Evolutionary conservation across 2,113 vertebrate species (phyloP).

Genomic region (Amphiprion ocellaris): DNA sequence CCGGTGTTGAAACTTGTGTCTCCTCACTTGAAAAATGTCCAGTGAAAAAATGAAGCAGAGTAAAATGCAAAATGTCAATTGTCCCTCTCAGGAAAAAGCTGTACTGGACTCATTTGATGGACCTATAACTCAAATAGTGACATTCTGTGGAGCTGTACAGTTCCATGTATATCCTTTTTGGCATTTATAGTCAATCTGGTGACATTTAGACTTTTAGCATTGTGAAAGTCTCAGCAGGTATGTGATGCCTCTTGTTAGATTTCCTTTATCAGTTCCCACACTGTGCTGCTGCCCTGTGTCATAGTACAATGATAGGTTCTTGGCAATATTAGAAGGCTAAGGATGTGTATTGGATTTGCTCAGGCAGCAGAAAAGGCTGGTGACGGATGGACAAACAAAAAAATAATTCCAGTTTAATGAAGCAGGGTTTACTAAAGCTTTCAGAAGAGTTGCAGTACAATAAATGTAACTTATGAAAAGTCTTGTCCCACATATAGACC

Average conservation of each 20-base stretch:
- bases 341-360: slow-evolving; percentile 1
- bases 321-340: background rate
- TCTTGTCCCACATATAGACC: background rate
- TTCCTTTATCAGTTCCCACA: background rate
- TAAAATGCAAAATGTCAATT: slow-evolving; percentile 55
- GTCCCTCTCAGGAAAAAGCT: slow-evolving; percentile 47
- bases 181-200: slow-evolving; percentile 38
- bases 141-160: slow-evolving; percentile 29
- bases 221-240: slow-evolving; percentile 1
- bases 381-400: background rate
- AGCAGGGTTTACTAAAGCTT: background rate
- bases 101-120: slow-evolving; percentile 27
- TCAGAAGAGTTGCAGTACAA: background rate
- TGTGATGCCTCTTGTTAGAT: background rate
- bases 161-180: slow-evolving; percentile 31
- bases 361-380: background rate
- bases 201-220: slow-evolving; percentile 33
- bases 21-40: slow-evolving; percentile 5
- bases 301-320: background rate
- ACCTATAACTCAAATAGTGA: slow-evolving; percentile 42
- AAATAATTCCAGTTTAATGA: background rate
- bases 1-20: background rate
- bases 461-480: background rate
- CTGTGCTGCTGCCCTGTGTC: background rate
- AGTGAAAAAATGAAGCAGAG: slow-evolving; percentile 20